Conservation (phyloP, 2,113 vertebrate genomes). For the Naja naja region DNA sequence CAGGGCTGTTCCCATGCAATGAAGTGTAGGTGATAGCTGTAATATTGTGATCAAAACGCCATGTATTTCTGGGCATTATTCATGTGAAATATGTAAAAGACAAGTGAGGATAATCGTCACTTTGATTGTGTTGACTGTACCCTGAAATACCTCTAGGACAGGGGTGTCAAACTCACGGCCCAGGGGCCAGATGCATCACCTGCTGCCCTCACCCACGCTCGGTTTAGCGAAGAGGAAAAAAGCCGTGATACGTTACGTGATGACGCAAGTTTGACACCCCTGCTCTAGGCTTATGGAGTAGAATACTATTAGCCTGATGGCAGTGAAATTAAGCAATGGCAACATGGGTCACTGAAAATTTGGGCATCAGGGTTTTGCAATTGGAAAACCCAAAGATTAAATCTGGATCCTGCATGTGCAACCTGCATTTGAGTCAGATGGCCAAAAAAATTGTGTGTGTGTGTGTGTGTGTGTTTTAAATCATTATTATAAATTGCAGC, state of each 20-base stretch:
- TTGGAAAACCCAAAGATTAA: neutral
- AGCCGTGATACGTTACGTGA: too few species aligned
- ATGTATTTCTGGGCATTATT: neutral
- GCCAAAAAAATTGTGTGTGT: neutral
- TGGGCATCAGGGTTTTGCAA: neutral
- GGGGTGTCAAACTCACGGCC: too few species aligned
- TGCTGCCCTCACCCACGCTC: too few species aligned
- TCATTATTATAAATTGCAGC: neutral
- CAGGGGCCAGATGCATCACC: too few species aligned
- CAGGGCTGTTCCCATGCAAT: neutral
- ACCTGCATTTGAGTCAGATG: neutral
- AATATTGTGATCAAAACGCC: neutral
- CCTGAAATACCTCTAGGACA: neutral
- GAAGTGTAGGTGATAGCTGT: neutral
- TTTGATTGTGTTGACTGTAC: neutral
- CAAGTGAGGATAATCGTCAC: neutral
- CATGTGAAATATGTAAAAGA: neutral
- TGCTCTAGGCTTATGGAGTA: neutral
- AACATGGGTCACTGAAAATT: neutral
- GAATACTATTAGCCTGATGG: neutral
- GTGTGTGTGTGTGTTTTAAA: neutral
- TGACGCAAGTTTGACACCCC: too few species aligned
- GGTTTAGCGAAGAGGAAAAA: too few species aligned
- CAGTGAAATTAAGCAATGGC: neutral
- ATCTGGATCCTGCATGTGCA: neutral